Percentiles rank a stretch among this genome's conserved stretches.
Evolutionary conservation across 2,797 vertebrate genomes (phyloP).

Genomic region (Typhlichthys subterraneus): DNA sequence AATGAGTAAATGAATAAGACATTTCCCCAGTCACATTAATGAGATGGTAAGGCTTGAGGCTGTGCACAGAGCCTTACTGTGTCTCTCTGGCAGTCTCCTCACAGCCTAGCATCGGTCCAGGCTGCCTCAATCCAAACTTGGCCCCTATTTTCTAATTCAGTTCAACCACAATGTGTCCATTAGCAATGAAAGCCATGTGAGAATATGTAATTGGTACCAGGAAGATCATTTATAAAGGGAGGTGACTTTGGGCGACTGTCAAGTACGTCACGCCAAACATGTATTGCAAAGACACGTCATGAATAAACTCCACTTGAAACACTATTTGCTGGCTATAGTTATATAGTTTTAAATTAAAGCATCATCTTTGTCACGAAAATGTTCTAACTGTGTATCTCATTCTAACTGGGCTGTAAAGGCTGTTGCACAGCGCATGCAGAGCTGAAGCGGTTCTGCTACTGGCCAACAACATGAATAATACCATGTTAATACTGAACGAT

Average conservation of each 20-base stretch:
- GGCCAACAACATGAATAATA: too few species aligned
- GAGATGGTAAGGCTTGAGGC: not conserved
- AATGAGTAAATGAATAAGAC: not conserved
- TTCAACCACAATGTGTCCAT: slow-evolving; percentile 33
- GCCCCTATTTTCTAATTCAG: slow-evolving; percentile 7
- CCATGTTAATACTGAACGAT: too few species aligned
- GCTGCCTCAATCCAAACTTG: slow-evolving; percentile 43
- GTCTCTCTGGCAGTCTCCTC: slow-evolving; percentile 19
- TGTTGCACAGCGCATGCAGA: too few species aligned
- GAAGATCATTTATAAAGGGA: not conserved
- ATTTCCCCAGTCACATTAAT: not conserved
- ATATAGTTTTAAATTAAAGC: not conserved
- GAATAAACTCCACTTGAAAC: not conserved
- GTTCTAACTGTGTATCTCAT: slow-evolving; percentile 4
- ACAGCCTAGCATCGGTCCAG: slow-evolving; percentile 4
- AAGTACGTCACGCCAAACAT: not conserved
- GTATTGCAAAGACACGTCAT: not conserved
- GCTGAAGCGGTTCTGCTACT: too few species aligned
- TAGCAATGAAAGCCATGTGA: slow-evolving; percentile 24
- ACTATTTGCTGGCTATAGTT: not conserved
- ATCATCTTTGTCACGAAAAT: not conserved
- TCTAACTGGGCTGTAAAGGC: slow-evolving; percentile 8
- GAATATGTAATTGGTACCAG: slow-evolving; percentile 14
- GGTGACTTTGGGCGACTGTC: not conserved
- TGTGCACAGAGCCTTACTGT: slow-evolving; percentile 1